Percentiles rank a stretch among this genome's conserved stretches.
Evolutionary conservation across 2,113 vertebrate species (phyloP).

Genomic region (Irena cyanogastra): DNA sequence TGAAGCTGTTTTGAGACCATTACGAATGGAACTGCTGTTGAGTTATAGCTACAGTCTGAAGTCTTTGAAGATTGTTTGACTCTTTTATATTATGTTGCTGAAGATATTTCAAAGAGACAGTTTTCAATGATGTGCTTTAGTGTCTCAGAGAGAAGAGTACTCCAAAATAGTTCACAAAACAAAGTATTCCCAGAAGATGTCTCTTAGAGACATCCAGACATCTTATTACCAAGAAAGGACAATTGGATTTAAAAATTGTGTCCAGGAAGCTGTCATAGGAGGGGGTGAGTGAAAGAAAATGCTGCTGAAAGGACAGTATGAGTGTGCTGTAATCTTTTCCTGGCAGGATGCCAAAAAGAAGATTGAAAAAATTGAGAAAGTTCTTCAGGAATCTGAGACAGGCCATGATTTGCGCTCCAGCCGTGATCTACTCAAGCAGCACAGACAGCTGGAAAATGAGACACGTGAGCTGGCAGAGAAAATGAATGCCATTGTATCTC

Average conservation of each 20-base stretch:
- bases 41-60: neutral
- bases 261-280: neutral
- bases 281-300: neutral
- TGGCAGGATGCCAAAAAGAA: slow-evolving; percentile 82
- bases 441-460: slow-evolving; percentile 79
- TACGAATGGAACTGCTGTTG: neutral
- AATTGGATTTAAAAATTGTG: neutral
- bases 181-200: neutral
- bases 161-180: neutral
- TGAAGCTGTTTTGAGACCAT: neutral
- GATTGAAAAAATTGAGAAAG: slow-evolving; percentile 81
- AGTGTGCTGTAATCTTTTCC: neutral
- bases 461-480: slow-evolving; percentile 80
- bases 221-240: neutral
- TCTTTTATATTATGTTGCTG: neutral
- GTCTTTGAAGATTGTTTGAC: neutral
- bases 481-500: slow-evolving; percentile 80
- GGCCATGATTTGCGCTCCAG: slow-evolving; percentile 82
- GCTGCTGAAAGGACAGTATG: neutral
- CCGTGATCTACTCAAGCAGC: slow-evolving; percentile 78
- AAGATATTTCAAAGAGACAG: neutral
- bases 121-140: neutral
- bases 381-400: slow-evolving; percentile 73
- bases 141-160: neutral
- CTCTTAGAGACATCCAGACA: neutral